Evolutionary conservation across 2,797 vertebrate species (phyloP).

Genomic region (Eleutherodactylus coqui): DNA sequence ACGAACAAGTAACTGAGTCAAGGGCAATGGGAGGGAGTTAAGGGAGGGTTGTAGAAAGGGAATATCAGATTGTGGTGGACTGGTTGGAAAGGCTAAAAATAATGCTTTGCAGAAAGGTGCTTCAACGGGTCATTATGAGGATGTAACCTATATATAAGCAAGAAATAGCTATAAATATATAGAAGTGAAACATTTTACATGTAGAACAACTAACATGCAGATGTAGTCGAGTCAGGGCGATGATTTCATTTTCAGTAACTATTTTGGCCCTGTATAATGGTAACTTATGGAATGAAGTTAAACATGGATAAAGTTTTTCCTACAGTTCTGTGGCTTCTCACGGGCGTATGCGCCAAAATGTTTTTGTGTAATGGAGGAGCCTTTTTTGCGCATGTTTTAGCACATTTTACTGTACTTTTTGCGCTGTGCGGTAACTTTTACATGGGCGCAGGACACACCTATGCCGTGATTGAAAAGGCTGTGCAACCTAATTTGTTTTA

Average conservation of each 20-base stretch:
- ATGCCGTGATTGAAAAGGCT: no score
- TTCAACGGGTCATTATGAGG: background rate
- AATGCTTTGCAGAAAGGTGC: background rate
- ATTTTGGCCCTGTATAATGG: no score
- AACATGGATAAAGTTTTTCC: background rate
- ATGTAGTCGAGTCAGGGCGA: background rate
- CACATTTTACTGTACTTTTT: no score
- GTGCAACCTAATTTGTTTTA: no score
- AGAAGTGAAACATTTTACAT: background rate
- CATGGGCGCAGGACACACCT: no score
- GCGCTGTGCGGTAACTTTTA: no score
- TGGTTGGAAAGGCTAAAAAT: slow-evolving; percentile 15
- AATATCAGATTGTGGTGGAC: slow-evolving; percentile 18
- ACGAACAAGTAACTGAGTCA: slow-evolving; percentile 36
- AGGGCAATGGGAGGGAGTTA: slow-evolving; percentile 43
- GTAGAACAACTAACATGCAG: background rate
- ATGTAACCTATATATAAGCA: background rate
- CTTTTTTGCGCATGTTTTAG: no score
- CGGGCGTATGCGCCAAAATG: no score
- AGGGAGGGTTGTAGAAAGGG: slow-evolving; percentile 12
- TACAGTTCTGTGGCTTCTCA: no score
- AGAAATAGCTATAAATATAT: background rate
- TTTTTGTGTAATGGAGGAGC: no score
- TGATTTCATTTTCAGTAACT: no score
- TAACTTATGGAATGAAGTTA: no score